Percentiles rank a stretch among this genome's conserved stretches.
Evolutionary conservation across 92 coral and sea anemone genomes (phyloP).

Genomic region (Phenganax marumi): DNA sequence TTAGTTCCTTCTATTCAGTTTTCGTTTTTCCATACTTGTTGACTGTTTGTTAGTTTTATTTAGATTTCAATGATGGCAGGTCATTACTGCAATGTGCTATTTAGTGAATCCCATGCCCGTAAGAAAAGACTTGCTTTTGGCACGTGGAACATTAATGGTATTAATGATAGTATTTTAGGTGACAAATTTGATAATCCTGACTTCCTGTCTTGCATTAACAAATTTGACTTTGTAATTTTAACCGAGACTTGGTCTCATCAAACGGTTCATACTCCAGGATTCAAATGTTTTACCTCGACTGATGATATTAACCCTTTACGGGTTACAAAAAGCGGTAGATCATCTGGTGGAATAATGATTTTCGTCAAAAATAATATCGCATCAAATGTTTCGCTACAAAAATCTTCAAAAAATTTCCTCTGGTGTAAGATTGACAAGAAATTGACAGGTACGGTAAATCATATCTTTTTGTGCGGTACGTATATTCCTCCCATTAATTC

Average conservation of each 20-base stretch:
- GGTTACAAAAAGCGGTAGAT: constrained; percentile 1
- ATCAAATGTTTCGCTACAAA: background rate
- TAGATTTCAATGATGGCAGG: no score
- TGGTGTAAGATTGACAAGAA: constrained; percentile 33
- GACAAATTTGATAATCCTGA: constrained; percentile 32
- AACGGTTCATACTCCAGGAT: background rate
- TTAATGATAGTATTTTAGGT: constrained; percentile 10
- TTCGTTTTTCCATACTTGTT: no score
- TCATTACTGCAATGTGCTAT: background rate
- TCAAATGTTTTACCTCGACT: constrained; percentile 4
- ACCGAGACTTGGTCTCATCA: constrained; percentile 36
- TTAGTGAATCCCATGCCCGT: constrained; percentile 38
- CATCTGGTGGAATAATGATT: constrained; percentile 31
- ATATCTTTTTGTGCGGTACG: constrained; percentile 22
- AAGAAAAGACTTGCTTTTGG: constrained; percentile 30
- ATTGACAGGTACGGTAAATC: constrained; percentile 6
- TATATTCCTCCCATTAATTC: constrained; percentile 38
- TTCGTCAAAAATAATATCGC: constrained; percentile 19
- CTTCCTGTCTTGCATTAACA: constrained; percentile 1
- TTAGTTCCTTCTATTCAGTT: no score
- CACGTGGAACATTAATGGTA: constrained; percentile 30
- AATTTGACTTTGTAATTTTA: constrained; percentile 17
- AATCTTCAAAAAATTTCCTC: constrained; percentile 24
- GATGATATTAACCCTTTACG: background rate
- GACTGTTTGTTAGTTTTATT: no score